A percentile compares a stretch with the other conserved stretches of the same genome.
Conservation (phyloP, 2,888 invertebrate species). For the Melanchra persicariae region DNA sequence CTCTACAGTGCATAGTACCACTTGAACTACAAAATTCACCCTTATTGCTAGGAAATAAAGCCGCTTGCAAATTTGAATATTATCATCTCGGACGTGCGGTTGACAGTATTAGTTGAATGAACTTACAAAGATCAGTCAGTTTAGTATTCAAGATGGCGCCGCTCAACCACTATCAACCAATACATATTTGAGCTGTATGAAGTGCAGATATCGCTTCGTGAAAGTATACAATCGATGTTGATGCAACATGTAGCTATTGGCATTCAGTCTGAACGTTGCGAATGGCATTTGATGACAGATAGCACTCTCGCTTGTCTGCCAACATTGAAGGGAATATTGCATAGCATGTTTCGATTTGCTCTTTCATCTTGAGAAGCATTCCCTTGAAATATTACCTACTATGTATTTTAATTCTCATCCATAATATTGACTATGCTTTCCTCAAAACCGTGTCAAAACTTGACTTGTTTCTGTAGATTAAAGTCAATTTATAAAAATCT, state of each 20-base stretch:
- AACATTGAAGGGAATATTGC: not conserved
- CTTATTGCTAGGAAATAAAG: not conserved
- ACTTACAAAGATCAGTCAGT: conserved; percentile 4
- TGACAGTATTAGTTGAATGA: conserved; percentile 24
- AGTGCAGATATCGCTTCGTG: conserved; percentile 20
- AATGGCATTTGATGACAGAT: conserved; percentile 19
- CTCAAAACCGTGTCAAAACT: too few relatives aligned
- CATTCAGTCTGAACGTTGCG: conserved; percentile 16
- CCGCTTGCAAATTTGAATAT: not conserved
- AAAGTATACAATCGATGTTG: conserved; percentile 15
- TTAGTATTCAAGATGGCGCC: conserved; percentile 50
- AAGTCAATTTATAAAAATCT: too few relatives aligned
- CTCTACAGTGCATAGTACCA: not conserved
- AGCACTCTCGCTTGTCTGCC: conserved; percentile 3
- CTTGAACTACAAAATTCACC: not conserved
- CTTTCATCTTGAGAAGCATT: not conserved
- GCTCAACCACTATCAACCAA: conserved; percentile 13
- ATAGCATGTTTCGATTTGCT: not conserved
- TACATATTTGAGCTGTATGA: not conserved
- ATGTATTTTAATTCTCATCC: not conserved
- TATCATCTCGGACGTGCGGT: not conserved
- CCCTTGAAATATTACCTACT: not conserved
- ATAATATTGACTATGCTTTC: not conserved
- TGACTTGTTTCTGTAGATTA: too few relatives aligned
- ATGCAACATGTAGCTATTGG: conserved; percentile 28